These are phyloP conservation scores for Platycheirus rosarum DNA, from an alignment of 2,888 invertebrate species.

Conservation along the genomic window DNA sequence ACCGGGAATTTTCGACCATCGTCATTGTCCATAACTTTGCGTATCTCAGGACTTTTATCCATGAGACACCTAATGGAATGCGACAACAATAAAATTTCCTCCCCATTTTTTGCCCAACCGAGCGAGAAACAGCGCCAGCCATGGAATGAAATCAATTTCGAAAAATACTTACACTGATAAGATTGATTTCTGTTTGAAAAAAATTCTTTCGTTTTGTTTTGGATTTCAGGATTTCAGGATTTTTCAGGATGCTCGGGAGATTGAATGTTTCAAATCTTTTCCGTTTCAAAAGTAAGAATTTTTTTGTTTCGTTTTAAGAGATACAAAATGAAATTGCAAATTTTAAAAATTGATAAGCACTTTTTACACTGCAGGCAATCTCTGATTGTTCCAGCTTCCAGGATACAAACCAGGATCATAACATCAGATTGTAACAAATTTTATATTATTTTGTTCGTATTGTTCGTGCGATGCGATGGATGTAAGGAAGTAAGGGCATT, in stretches of 20 bases:
- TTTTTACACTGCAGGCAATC: constrained; percentile 28
- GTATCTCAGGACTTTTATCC: constrained; percentile 50
- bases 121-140: too few relatives aligned
- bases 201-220: too few relatives aligned
- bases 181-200: constrained; percentile 23
- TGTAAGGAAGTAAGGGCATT: constrained; percentile 47
- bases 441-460: constrained; percentile 31
- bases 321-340: constrained; percentile 41
- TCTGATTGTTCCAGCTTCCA: constrained; percentile 16
- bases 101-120: constrained; percentile 24
- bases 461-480: constrained; percentile 28
- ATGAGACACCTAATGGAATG: constrained; percentile 60
- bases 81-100: constrained; percentile 58
- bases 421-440: constrained; percentile 67
- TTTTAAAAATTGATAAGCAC: constrained; percentile 47
- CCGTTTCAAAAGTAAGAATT: not conserved
- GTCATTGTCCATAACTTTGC: constrained; percentile 14
- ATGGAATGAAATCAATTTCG: constrained; percentile 64
- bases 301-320: not conserved
- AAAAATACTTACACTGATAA: constrained; percentile 19
- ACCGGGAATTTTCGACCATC: constrained; percentile 40
- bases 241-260: not conserved
- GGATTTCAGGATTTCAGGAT: too few relatives aligned
- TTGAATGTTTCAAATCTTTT: constrained; percentile 4
- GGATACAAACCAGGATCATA: constrained; percentile 42